Evolutionary conservation across 1,140 invertebrate genomes (phyloP), one percentile per base, ranked within the genome.

Genomic region (Cyclargus thomasi): DNA sequence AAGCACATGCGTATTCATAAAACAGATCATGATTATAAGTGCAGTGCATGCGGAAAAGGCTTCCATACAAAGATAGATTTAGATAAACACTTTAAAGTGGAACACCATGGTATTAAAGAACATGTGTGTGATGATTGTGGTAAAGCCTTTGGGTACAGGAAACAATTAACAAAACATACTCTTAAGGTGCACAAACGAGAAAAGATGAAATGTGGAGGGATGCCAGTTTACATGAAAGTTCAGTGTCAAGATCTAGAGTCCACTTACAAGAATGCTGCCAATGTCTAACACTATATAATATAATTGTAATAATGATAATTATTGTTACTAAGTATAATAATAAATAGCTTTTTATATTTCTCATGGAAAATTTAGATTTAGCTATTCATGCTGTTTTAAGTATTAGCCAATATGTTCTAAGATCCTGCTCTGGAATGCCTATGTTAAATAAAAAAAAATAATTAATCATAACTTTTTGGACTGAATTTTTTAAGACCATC

Each of bases 121-220:
- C 90, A 92, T 76, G 67, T 90, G 18, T 92, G 91, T 70, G 80
- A 82, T 55, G 73, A 90, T 1, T 92, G 92, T 78, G 85, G 83
- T 0, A 92, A 92, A 78, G 88, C 86, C 6, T 92, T 92, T 81
- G 90, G 89, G 8, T 91, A 91, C 70, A 69, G 84, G 8, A 87
- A 90, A 62, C 83, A 91, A 73, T 91, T 91, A 77, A 88, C 92
- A 80, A 92, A 92, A 76, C 83, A 91, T 74, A 90, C 92, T 69
- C 72, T 88, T 8, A 88, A 87, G 76, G 90, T 88, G 0, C 91
- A 92, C 69, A 92, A 92, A 57, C 83, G 91, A 67, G 76, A 83
- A 22, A 90, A 89, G 68, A 59, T 86, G 2, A 82, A 68, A 55
- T 82, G 75, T 74, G 87, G 87, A 0, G 78, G 86, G 67, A 78